Conservation (phyloP, 2,797 vertebrate species). For the Cheirogaleus major region DNA sequence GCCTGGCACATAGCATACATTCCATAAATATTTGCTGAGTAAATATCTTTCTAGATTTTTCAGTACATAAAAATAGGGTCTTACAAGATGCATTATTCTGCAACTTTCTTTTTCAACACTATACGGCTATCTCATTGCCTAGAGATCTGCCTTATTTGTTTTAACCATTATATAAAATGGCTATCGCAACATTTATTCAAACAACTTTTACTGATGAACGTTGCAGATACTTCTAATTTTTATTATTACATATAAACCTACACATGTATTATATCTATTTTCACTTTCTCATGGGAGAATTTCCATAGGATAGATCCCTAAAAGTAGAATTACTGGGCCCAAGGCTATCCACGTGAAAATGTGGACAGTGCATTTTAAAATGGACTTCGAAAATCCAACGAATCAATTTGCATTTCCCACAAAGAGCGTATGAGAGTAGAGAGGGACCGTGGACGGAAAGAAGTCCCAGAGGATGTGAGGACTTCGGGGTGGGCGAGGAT, state of each 20-base stretch:
- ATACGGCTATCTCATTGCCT: not conserved
- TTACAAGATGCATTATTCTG: not conserved
- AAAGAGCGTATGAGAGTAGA: not conserved
- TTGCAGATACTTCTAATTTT: slow-evolving; percentile 23
- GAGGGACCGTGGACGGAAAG: not conserved
- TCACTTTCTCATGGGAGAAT: not conserved
- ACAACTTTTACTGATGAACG: not conserved
- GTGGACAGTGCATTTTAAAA: not conserved
- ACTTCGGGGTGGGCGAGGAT: not conserved
- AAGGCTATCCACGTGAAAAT: not conserved
- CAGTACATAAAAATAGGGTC: not conserved
- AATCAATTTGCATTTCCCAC: not conserved
- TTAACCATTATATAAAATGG: slow-evolving; percentile 5
- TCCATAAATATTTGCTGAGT: slow-evolving; percentile 10
- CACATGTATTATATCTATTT: not conserved
- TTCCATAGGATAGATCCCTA: not conserved
- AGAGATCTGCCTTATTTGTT: not conserved
- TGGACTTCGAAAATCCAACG: not conserved
- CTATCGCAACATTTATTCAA: not conserved
- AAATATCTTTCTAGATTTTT: not conserved
- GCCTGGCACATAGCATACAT: not conserved
- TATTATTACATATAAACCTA: not conserved
- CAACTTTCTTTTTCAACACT: not conserved
- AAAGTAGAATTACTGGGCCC: not conserved
- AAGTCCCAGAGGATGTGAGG: not conserved